Conservation (phyloP, 2,888 invertebrate genomes). For the Fragum sueziense region DNA sequence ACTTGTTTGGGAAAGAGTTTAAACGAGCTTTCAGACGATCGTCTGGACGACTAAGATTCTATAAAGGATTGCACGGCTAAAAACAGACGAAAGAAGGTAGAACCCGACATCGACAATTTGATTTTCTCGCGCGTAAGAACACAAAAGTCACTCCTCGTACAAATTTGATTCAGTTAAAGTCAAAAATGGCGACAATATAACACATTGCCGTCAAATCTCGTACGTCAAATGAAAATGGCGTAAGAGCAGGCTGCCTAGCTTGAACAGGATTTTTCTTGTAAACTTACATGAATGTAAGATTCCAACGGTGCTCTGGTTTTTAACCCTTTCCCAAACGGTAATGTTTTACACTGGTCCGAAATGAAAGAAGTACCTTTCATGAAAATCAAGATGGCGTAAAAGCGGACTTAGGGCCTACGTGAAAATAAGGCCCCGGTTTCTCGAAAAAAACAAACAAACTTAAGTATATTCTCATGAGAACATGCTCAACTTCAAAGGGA, state of each 20-base stretch:
- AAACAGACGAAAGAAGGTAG: slow-evolving; percentile 4
- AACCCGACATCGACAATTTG: slow-evolving; percentile 30
- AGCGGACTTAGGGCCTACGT: too few species aligned
- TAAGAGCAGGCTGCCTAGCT: background rate
- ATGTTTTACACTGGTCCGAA: background rate
- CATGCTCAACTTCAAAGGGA: too few species aligned
- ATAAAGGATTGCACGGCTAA: slow-evolving; percentile 1
- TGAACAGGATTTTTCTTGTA: background rate
- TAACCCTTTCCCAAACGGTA: background rate
- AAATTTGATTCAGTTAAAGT: slow-evolving; percentile 41
- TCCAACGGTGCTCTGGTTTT: background rate
- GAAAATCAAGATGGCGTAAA: too few species aligned
- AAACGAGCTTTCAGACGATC: slow-evolving; percentile 7
- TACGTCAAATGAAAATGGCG: slow-evolving; percentile 42
- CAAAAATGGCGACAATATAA: slow-evolving; percentile 38
- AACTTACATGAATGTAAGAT: slow-evolving; percentile 5
- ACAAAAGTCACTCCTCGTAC: slow-evolving; percentile 44
- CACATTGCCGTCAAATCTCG: slow-evolving; percentile 35
- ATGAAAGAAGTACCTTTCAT: too few species aligned
- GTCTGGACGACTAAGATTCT: slow-evolving; percentile 14
- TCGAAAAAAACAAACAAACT: too few species aligned
- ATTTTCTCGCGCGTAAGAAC: slow-evolving; percentile 46
- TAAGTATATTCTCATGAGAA: too few species aligned
- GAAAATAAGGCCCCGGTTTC: too few species aligned
- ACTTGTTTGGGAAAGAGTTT: too few species aligned